A percentile compares a stretch with the other conserved stretches of the same genome.
phyloP scores from a whole-genome alignment of 2,888 invertebrate genomes.

The Archips xylosteana region DNA sequence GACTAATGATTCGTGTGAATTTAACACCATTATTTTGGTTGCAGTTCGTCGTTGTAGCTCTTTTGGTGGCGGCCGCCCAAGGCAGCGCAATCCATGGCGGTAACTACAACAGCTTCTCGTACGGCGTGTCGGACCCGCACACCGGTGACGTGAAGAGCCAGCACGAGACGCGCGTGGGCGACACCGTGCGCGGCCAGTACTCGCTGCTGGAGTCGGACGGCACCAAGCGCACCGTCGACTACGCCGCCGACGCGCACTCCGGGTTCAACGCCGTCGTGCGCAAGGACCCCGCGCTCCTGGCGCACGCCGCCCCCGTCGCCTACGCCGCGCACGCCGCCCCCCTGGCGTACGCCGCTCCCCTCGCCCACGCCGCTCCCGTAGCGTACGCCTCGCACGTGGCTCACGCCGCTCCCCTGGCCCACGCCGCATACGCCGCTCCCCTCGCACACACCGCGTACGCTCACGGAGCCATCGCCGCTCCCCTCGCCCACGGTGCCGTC shows the following conservation, averaged over 20 bases:
- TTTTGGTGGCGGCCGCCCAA: conserved; percentile 75
- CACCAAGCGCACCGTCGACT: conserved; percentile 87
- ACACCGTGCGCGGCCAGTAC: conserved; percentile 85
- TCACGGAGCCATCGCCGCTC: conserved; percentile 46
- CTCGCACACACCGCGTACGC: conserved; percentile 46
- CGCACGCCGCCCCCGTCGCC: conserved; percentile 52
- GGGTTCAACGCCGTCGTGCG: conserved; percentile 41
- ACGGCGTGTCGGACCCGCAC: conserved; percentile 79
- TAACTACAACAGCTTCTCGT: conserved; percentile 78
- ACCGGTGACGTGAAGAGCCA: conserved; percentile 84
- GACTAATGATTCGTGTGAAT: too few species aligned
- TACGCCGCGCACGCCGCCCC: conserved; percentile 50
- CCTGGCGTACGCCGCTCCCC: conserved; percentile 43
- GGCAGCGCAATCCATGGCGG: conserved; percentile 73
- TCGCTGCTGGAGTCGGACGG: conserved; percentile 86
- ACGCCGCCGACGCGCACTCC: conserved; percentile 49
- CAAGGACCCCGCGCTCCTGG: conserved; percentile 46
- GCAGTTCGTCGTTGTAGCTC: conserved; percentile 78
- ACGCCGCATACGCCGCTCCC: conserved; percentile 48
- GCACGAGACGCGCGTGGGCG: conserved; percentile 87
- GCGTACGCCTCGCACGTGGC: conserved; percentile 44
- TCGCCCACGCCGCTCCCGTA: conserved; percentile 48
- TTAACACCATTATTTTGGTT: conserved; percentile 54
- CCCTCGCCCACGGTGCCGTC: conserved; percentile 43
- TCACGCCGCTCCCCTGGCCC: conserved; percentile 45